phyloP scores from a whole-genome alignment of 2,888 invertebrate species.

The Carterocephalus palaemon region DNA sequence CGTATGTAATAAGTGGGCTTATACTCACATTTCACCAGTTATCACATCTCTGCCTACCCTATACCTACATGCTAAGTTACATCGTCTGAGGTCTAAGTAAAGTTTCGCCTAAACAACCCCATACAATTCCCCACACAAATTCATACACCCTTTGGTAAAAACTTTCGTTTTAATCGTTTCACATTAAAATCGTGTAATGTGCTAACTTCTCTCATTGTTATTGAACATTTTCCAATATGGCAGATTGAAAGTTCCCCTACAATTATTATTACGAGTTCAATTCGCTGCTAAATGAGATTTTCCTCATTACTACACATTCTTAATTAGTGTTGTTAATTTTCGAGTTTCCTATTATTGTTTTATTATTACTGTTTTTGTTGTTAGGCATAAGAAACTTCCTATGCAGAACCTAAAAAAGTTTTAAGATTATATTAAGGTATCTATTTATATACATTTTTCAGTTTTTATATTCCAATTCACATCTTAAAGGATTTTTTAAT shows the following conservation, averaged over 20 bases:
- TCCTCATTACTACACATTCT: background rate
- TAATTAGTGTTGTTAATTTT: background rate
- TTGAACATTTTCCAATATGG: conserved; percentile 52
- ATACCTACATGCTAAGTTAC: no score
- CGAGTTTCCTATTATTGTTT: background rate
- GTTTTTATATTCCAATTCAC: no score
- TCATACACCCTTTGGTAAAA: conserved; percentile 65
- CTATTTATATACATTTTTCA: no score
- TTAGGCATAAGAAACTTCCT: no score
- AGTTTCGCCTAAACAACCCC: conserved; percentile 45
- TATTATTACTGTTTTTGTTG: background rate
- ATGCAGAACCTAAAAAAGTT: no score
- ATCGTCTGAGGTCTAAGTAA: background rate
- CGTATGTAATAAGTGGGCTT: no score
- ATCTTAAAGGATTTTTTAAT: no score
- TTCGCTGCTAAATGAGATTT: conserved; percentile 7
- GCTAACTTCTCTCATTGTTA: conserved; percentile 58
- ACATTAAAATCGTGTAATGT: conserved; percentile 68
- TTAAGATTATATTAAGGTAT: no score
- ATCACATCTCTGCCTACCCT: no score
- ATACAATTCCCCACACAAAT: conserved; percentile 34
- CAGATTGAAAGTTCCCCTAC: conserved; percentile 27
- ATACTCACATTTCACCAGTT: no score
- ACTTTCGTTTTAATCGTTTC: conserved; percentile 69
- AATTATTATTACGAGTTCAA: conserved; percentile 19